These are phyloP conservation scores for Drepanosiphum platanoidis DNA, from an alignment of 2,888 invertebrate species.

Conservation along the genomic window DNA sequence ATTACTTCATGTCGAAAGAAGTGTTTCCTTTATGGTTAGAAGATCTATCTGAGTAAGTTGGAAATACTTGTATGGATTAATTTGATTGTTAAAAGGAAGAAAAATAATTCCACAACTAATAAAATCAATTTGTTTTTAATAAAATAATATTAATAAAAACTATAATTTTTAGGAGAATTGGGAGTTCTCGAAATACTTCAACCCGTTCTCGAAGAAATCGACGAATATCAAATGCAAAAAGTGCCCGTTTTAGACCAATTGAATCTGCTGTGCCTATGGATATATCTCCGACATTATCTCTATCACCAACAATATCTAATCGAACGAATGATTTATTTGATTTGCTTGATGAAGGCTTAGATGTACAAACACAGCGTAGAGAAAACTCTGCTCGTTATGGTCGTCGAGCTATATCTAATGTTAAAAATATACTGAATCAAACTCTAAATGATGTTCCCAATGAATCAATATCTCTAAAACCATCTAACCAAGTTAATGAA, in stretches of 20 bases:
- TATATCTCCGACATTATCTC: constrained; percentile 50
- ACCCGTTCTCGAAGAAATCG: constrained; percentile 33
- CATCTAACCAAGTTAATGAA: constrained; percentile 30
- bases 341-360: constrained; percentile 44
- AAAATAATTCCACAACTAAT: not conserved
- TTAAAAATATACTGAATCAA: constrained; percentile 13
- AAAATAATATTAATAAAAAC: not conserved
- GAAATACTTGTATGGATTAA: not conserved
- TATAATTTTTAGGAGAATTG: constrained; percentile 44
- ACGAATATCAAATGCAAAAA: constrained; percentile 53
- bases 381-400: constrained; percentile 65
- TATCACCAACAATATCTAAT: constrained; percentile 43
- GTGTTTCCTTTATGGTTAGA: constrained; percentile 68
- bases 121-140: not conserved
- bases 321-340: constrained; percentile 47
- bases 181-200: constrained; percentile 48
- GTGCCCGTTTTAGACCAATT: constrained; percentile 49
- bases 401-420: constrained; percentile 64
- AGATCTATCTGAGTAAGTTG: constrained; percentile 67
- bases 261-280: constrained; percentile 31
- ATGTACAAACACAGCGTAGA: constrained; percentile 31
- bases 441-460: constrained; percentile 17
- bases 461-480: constrained; percentile 12
- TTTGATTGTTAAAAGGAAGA: not conserved
- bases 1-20: constrained; percentile 63